Evolutionary conservation across 2,797 vertebrate genomes (phyloP).

Genomic region (Onychomys arenicola): DNA sequence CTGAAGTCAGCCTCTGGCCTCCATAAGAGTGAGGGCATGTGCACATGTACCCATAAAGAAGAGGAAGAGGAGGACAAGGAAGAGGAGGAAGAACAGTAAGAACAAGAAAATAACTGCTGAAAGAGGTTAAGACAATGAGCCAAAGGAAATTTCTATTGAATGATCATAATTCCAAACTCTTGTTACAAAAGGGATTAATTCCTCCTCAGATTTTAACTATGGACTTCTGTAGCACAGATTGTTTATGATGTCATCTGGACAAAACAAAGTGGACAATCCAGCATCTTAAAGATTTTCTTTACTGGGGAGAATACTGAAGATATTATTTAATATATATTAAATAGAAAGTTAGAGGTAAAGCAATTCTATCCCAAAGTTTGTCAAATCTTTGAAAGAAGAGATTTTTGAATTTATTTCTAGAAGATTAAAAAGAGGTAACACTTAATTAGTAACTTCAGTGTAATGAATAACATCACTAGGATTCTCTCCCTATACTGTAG

Average conservation of each 20-base stretch:
- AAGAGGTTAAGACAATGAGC: not conserved
- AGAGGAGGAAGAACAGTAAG: not conserved
- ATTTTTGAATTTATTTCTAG: constrained; percentile 45
- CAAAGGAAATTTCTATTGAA: not conserved
- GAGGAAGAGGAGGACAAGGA: not conserved
- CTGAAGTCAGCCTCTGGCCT: not conserved
- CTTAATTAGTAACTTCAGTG: constrained; percentile 57
- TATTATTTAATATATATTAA: not conserved
- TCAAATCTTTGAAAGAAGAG: constrained; percentile 62
- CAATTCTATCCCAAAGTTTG: constrained; percentile 53
- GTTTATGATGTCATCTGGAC: constrained; percentile 87
- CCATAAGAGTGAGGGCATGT: not conserved
- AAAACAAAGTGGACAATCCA: constrained; percentile 84
- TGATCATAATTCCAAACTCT: constrained; percentile 68
- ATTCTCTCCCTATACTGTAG: not conserved
- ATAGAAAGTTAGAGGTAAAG: constrained; percentile 73
- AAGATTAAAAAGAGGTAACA: constrained; percentile 71
- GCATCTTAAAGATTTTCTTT: constrained; percentile 84
- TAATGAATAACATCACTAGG: constrained; percentile 55
- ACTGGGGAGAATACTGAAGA: constrained; percentile 83
- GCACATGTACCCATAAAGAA: not conserved
- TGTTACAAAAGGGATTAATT: constrained; percentile 84
- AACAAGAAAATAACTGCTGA: not conserved
- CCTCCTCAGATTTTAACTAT: constrained; percentile 86
- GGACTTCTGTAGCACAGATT: constrained; percentile 84